Percentiles rank a stretch among this genome's conserved stretches.
These are phyloP conservation scores for Triplophysa bombifrons DNA, from an alignment of 2,797 vertebrate genomes.

Conservation along the genomic window DNA sequence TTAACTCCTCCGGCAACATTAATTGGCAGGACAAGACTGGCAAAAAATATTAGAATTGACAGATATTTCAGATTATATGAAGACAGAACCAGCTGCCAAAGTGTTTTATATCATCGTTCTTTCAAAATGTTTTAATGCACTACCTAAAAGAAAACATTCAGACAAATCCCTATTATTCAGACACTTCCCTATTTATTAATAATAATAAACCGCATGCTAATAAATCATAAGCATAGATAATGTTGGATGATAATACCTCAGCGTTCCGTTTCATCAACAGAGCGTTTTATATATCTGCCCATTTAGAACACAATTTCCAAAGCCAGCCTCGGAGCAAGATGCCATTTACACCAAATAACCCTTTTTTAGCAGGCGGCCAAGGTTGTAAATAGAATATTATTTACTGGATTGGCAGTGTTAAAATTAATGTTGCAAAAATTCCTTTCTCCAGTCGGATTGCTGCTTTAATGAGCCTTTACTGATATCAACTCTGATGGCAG, in stretches of 20 bases:
- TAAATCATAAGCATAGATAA: constrained; percentile 51
- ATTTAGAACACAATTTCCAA: constrained; percentile 62
- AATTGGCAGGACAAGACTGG: constrained; percentile 26
- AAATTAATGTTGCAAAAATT: constrained; percentile 89
- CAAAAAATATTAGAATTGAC: constrained; percentile 17
- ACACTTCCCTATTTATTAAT: constrained; percentile 16
- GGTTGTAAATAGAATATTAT: constrained; percentile 84
- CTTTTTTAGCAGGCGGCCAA: constrained; percentile 68
- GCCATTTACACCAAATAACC: constrained; percentile 59
- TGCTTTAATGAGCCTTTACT: constrained; percentile 87
- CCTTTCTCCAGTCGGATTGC: constrained; percentile 81
- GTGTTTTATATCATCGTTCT: background rate
- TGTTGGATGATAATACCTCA: constrained; percentile 50
- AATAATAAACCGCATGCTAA: constrained; percentile 32
- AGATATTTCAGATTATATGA: constrained; percentile 21
- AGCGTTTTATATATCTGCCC: constrained; percentile 57
- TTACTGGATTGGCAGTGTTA: constrained; percentile 84
- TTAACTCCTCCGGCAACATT: constrained; percentile 7
- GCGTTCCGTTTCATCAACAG: constrained; percentile 59
- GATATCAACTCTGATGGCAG: constrained; percentile 81
- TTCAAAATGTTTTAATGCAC: background rate
- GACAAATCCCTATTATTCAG: constrained; percentile 2
- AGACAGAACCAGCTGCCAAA: constrained; percentile 14
- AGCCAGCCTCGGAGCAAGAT: constrained; percentile 60
- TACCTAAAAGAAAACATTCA: background rate